Percentiles rank a stretch among this genome's conserved stretches.
Conservation (phyloP, 2,113 vertebrate genomes). For the Sander lucioperca region DNA sequence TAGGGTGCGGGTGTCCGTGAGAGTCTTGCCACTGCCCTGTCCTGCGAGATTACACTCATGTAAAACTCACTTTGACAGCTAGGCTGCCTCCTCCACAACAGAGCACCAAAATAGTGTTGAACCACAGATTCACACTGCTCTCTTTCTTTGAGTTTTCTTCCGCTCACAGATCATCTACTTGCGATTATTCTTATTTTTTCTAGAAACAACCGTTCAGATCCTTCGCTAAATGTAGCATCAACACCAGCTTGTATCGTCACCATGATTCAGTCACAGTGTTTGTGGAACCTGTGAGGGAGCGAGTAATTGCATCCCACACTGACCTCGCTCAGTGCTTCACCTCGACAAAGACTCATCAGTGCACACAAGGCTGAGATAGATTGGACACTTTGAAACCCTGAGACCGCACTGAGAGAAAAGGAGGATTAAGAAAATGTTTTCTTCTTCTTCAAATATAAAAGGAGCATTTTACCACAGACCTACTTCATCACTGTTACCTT, state of each 20-base stretch:
- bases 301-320: constrained; percentile 40
- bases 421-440: constrained; percentile 16
- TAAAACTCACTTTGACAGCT: constrained; percentile 65
- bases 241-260: not conserved
- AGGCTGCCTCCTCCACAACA: constrained; percentile 51
- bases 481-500: constrained; percentile 23
- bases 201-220: not conserved
- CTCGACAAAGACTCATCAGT: constrained; percentile 27
- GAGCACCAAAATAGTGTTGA: constrained; percentile 47
- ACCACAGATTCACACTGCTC: constrained; percentile 16
- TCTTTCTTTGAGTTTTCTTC: not conserved
- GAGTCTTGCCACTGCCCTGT: constrained; percentile 66
- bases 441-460: constrained; percentile 17
- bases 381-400: constrained; percentile 5
- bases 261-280: constrained; percentile 11
- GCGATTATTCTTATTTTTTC: not conserved
- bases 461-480: constrained; percentile 16
- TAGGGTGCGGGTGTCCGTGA: constrained; percentile 72
- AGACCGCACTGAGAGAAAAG: not conserved
- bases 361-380: constrained; percentile 16
- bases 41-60: constrained; percentile 69
- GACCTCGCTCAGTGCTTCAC: constrained; percentile 36
- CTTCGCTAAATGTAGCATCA: not conserved
- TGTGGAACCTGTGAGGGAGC: not conserved
- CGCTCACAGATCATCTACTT: not conserved